Evolutionary conservation across 2,113 vertebrate genomes (phyloP).

Genomic region (Dasyprocta punctata): DNA sequence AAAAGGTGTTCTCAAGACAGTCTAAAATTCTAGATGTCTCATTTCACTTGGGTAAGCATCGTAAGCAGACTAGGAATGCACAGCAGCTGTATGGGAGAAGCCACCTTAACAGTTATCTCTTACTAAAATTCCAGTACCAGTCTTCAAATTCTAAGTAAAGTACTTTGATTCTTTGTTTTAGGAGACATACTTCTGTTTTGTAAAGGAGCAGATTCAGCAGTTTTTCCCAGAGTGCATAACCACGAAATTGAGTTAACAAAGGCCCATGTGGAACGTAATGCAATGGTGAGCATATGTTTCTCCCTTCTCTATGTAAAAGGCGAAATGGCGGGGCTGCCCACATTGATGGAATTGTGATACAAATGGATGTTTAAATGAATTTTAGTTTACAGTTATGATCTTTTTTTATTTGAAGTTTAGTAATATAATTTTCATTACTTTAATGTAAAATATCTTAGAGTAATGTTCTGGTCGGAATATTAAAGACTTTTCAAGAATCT

Average conservation of each 20-base stretch:
- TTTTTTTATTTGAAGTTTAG: not conserved
- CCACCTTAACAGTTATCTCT: not conserved
- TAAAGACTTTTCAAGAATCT: not conserved
- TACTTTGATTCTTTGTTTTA: conserved; percentile 82
- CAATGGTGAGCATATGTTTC: conserved; percentile 88
- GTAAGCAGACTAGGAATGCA: not conserved
- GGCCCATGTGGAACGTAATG: conserved; percentile 94
- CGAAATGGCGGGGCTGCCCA: not conserved
- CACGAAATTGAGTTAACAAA: conserved; percentile 93
- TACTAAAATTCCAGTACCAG: conserved; percentile 19
- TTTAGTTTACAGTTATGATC: conserved; percentile 20
- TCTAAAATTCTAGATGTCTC: conserved; percentile 8
- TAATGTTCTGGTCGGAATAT: conserved; percentile 43
- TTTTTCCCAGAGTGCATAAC: conserved; percentile 94
- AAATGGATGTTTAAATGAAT: not conserved
- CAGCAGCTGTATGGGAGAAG: not conserved
- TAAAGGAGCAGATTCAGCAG: conserved; percentile 97
- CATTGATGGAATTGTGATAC: not conserved
- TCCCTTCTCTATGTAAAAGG: not conserved
- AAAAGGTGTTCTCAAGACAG: not conserved
- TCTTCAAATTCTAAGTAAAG: conserved; percentile 46
- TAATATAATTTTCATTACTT: conserved; percentile 36
- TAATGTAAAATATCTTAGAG: not conserved
- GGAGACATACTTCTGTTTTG: conserved; percentile 95
- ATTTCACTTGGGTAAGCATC: conserved; percentile 3